Evolutionary conservation across 2,113 vertebrate genomes (phyloP), one percentile per base, ranked within the genome.

Genomic region (Pseudorectes ferrugineus): DNA sequence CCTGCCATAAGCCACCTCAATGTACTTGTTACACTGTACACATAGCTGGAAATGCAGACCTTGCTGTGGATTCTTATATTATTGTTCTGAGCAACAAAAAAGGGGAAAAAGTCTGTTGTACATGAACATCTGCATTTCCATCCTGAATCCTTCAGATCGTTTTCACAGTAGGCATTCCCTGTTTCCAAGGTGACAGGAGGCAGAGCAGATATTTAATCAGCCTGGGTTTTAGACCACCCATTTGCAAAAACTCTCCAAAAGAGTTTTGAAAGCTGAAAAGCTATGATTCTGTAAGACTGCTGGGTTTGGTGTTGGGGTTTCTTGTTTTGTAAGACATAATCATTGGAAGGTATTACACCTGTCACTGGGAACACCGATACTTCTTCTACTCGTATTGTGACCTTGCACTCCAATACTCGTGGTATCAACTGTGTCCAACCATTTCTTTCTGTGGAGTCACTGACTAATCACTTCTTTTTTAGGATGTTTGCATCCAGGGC

Each of bases 401-500:
- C 43, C 35, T 67, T 59, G 38, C 26, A 84, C 26, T 72, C 19
- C 14, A 72, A 52, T 9, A 48, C 17, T 72, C 0, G 4, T 20
- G 11, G 25, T 52, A 52, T 52, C 61, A 61, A 5, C 25, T 52
- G 15, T 17, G 20, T 48, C 38, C 59, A 92, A 59, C 25, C 35
- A 28, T 54, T 75, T 65, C 61, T 54, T 87, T 81, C 20, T 63
- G 36, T 28, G 28, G 45, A 51, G 43, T 67, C 79, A 77, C 51
- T 71, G 29, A 52, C 11, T 43, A 38, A 36, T 45, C 21, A 45
- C 14, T 71, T 89, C 13, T 87, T 42, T 81, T 54, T 33, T 25
- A 97, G 96, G 94, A 96, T 96, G 94, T 63, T 73, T 78, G 73
- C 61, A 92, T 31, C 78, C 89, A 89, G 91, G 66, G 70, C 93